These are phyloP conservation scores for Anhinga rufa DNA, from an alignment of 2,113 vertebrate species.

Conservation along the genomic window DNA sequence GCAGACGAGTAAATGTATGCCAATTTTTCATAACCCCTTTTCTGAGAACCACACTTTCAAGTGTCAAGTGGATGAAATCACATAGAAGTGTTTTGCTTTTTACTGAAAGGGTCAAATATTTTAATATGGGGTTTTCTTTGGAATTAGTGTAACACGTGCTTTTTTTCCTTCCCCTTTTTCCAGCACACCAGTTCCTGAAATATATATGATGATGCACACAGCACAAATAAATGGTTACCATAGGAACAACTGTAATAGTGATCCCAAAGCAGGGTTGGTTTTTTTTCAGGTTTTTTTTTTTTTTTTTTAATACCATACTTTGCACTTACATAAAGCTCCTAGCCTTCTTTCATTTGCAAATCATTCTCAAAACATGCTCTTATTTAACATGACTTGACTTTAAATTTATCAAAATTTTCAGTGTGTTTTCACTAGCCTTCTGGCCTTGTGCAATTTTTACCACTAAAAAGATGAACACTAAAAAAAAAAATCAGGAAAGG, in stretches of 20 bases:
- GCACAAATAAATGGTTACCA: conserved; percentile 61
- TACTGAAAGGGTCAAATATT: conserved; percentile 30
- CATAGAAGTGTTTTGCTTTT: conserved; percentile 1
- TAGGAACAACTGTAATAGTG: conserved; percentile 61
- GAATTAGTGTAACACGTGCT: conserved; percentile 6
- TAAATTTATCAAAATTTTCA: neutral
- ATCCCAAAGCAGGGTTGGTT: conserved; percentile 7
- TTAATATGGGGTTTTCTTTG: neutral
- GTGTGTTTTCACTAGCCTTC: neutral
- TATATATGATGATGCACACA: conserved; percentile 61
- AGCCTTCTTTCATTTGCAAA: neutral
- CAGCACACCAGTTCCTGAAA: conserved; percentile 46
- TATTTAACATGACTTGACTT: neutral
- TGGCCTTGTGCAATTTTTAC: neutral
- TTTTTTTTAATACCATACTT: neutral
- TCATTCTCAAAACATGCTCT: neutral
- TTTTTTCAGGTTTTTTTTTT: neutral
- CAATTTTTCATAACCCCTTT: neutral
- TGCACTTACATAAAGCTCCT: neutral
- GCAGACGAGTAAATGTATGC: neutral
- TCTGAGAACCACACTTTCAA: neutral
- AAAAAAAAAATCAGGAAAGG: neutral
- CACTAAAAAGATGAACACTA: neutral
- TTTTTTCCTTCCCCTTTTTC: neutral
- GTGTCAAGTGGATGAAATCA: conserved; percentile 27